Evolutionary conservation across 2,888 invertebrate species (phyloP), one percentile per base, ranked within the genome.

Genomic region (Meloe dianella): DNA sequence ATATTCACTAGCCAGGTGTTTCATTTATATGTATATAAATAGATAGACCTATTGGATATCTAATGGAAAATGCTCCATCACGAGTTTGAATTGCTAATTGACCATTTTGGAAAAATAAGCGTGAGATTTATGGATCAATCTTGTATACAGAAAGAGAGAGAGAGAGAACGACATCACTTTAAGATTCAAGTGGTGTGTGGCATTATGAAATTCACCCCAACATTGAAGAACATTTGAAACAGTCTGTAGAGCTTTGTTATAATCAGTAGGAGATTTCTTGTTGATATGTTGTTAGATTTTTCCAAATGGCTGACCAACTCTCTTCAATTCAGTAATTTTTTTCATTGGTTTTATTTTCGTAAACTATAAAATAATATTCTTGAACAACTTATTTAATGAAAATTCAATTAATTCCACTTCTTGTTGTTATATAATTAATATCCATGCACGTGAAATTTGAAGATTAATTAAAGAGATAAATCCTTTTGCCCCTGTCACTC

Each of bases 401-500:
- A 24, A 54, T 24, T 54, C 54, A 54, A 54, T 54, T 47, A 20
- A 20, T 47, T 54, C 6, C 14, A 7, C 54, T 12, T 3, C 54
- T 57, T 30, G 27, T 27, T 54, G 20, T 6, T 60, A 69, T n/a
- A n/a, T 67, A 67, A 62, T 69, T 62, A 70, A 72, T 61, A 59
- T 64, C 54, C 68, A 57, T 72, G 71, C 64, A 71, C 66, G 65
- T 74, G 71, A 74, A 73, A 73, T 69, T 72, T 56, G 60, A n/a
- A 72, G 75, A 75, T 75, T 75, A 75, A 74, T 74, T 74, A 73
- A 74, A 74, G 66, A 71, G 75, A 75, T 75, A 75, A 75, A 65
- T 68, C 73, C 73, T 72, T 69, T 73, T 74, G 71, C 65, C 59
- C 70, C 65, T 72, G 74, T 69, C 73, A 71, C 69, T 68, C 68